phyloP scores from a whole-genome alignment of 1,140 invertebrate genomes.

The Phenacoccus solenopsis region DNA sequence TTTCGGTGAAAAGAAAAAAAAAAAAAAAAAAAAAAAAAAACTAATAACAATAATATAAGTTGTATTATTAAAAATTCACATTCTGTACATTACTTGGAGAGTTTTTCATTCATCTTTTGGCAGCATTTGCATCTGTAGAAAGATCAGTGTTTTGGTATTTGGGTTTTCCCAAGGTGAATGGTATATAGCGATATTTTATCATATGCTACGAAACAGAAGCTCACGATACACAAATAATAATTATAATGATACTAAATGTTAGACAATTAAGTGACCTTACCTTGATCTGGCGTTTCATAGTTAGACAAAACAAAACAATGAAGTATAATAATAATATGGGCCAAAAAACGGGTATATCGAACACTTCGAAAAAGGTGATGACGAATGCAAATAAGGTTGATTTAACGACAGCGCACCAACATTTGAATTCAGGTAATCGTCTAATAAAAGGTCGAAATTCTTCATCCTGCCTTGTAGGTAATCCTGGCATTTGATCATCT shows the following conservation, averaged over 20 bases:
- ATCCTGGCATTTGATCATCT: conserved; percentile 75
- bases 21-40: background rate
- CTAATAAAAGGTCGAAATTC: conserved; percentile 98
- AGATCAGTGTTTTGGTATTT: conserved; percentile 60
- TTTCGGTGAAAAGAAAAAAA: no score
- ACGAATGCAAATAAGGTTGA: conserved; percentile 82
- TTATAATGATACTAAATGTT: background rate
- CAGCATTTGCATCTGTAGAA: background rate
- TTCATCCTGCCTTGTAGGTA: conserved; percentile 89
- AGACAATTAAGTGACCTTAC: conserved; percentile 53
- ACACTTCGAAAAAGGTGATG: conserved; percentile 94
- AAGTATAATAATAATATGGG: conserved; percentile 99
- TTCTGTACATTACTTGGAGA: no score
- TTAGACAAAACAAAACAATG: conserved; percentile 93
- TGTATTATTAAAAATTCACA: no score
- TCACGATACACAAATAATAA: background rate
- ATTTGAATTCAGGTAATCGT: conserved; percentile 97
- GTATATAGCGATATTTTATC: conserved; percentile 97
- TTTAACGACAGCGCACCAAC: conserved; percentile 95
- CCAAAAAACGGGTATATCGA: conserved; percentile 99
- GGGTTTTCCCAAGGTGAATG: conserved; percentile 95
- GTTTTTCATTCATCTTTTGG: background rate
- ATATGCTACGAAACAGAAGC: conserved; percentile 76
- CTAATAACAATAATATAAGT: background rate
- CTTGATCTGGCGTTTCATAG: conserved; percentile 99